Evolutionary conservation across 2,797 vertebrate genomes (phyloP).

Genomic region (Melanotaenia boesemani): DNA sequence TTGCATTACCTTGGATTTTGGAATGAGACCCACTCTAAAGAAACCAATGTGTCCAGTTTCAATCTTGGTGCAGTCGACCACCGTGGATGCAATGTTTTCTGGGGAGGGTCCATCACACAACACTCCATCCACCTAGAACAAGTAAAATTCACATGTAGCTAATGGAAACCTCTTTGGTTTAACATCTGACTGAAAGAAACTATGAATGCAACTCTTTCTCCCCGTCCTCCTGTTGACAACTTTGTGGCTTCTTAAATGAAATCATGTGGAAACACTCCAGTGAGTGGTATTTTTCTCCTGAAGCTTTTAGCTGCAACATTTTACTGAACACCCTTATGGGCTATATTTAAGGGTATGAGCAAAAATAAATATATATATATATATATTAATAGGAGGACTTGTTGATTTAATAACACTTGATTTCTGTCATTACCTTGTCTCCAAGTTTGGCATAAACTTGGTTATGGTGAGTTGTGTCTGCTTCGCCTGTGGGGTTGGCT

Average conservation of each 20-base stretch:
- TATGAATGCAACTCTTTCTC: no score
- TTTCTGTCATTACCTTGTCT: conserved; percentile 81
- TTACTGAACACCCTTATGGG: no score
- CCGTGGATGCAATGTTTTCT: conserved; percentile 92
- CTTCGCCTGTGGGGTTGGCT: conserved; percentile 92
- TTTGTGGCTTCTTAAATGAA: no score
- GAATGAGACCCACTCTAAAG: conserved; percentile 90
- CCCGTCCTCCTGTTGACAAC: no score
- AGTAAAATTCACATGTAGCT: no score
- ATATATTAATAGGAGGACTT: not conserved
- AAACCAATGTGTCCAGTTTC: conserved; percentile 88
- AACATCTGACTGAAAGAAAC: no score
- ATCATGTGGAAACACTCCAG: no score
- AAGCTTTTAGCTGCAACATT: no score
- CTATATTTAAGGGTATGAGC: no score
- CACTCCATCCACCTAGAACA: conserved; percentile 88
- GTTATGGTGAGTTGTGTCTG: conserved; percentile 94
- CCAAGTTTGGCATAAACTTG: conserved; percentile 92
- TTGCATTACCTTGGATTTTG: conserved; percentile 87
- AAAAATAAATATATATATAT: no score
- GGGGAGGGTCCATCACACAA: conserved; percentile 91
- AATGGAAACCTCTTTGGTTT: no score
- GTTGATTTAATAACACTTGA: conserved; percentile 4
- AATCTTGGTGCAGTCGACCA: conserved; percentile 93
- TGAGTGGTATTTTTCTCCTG: no score